These are phyloP conservation scores for Ridgeia piscesae DNA, from an alignment of 1,140 invertebrate genomes.

Conservation along the genomic window DNA sequence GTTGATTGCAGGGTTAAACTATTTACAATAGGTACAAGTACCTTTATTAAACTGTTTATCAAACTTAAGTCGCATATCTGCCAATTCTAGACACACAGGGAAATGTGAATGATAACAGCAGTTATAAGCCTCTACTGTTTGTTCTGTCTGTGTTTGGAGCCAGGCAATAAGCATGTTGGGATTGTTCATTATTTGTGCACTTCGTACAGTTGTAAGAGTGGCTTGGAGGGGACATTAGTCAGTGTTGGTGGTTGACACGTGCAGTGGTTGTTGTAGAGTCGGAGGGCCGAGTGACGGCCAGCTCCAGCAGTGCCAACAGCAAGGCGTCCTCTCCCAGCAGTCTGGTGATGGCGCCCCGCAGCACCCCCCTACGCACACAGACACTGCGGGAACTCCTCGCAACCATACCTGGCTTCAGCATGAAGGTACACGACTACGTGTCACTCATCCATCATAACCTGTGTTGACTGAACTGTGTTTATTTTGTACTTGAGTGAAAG, in stretches of 20 bases:
- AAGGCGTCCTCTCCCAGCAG: conserved; percentile 2
- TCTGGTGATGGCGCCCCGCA: conserved; percentile 2
- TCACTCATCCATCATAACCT: background rate
- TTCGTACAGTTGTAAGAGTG: background rate
- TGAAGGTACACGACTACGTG: conserved; percentile 60
- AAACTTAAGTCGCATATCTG: background rate
- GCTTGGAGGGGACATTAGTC: background rate
- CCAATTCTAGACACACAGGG: background rate
- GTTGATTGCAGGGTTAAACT: too few relatives aligned
- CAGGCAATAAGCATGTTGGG: background rate
- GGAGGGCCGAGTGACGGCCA: conserved; percentile 26
- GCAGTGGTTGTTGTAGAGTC: conserved; percentile 14
- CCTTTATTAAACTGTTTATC: background rate
- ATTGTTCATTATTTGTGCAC: background rate
- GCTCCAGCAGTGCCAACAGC: conserved; percentile 3
- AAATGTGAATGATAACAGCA: background rate
- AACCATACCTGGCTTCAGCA: conserved; percentile 85
- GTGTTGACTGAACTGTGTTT: background rate
- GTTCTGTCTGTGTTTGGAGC: background rate
- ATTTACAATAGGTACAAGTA: background rate
- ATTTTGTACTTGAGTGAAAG: background rate
- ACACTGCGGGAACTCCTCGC: conserved; percentile 60
- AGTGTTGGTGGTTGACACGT: background rate
- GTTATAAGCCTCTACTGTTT: background rate
- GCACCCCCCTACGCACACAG: conserved; percentile 27